A percentile compares a stretch with the other conserved stretches of the same genome.
phyloP scores from a whole-genome alignment of 2,797 vertebrate genomes.

The Urocyon cinereoargenteus region DNA sequence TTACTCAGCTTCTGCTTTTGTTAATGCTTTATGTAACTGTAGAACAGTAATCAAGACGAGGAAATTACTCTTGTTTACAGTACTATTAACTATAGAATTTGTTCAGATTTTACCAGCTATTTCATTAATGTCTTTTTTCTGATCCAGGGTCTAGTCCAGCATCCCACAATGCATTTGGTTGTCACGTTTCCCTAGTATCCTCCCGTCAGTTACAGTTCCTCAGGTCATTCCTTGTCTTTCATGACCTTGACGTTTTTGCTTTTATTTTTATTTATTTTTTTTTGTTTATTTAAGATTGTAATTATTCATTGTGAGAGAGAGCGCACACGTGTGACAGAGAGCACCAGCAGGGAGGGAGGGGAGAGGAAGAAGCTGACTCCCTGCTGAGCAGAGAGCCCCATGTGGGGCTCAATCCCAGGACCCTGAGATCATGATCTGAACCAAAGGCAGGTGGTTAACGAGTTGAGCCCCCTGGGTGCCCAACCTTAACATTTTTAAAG shows the following conservation, averaged over 20 bases:
- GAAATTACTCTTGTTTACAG: not conserved
- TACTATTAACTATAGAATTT: not conserved
- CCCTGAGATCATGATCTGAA: too few relatives aligned
- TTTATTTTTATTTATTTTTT: too few relatives aligned
- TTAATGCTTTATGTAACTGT: not conserved
- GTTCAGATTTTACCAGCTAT: not conserved
- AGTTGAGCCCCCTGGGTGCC: too few relatives aligned
- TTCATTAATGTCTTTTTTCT: not conserved
- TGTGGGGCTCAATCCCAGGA: too few relatives aligned
- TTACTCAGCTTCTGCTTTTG: not conserved
- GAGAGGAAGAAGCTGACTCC: too few relatives aligned
- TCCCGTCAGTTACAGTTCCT: not conserved
- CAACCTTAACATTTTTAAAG: not conserved
- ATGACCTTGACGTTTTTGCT: not conserved
- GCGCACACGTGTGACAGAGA: too few relatives aligned
- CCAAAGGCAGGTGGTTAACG: too few relatives aligned
- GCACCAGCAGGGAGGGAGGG: too few relatives aligned
- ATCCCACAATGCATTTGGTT: not conserved
- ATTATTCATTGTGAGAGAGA: too few relatives aligned
- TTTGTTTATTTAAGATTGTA: too few relatives aligned
- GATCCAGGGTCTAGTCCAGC: not conserved
- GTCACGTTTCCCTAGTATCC: not conserved
- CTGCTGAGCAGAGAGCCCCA: too few relatives aligned
- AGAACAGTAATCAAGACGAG: not conserved
- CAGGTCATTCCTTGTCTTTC: not conserved